Base-by-base conservation (phyloP, 2,797 vertebrate species). In the Emydoidea blandingii region DNA sequence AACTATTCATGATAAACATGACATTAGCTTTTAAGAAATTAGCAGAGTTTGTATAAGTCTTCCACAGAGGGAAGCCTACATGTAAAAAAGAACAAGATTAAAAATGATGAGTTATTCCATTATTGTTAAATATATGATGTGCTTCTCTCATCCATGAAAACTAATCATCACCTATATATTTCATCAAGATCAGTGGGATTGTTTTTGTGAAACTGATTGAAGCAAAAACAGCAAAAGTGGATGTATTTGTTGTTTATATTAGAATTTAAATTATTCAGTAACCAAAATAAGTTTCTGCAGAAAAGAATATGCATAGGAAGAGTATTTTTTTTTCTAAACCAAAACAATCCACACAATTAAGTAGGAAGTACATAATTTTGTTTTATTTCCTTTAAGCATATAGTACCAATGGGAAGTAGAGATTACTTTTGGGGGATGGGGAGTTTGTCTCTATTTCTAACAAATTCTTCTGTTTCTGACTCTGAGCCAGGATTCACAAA, bases 251-350 rank as follows among this genome's bases (percentile, higher is more conserved):
- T 49, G 29, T 74, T 72, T 76, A 18, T 37, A 74, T 57, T 23
- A 31, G 88, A 81, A 88, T 81, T 18, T 79, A 68, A 90, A 68
- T 91, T 83, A 92, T 54, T 74, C 52, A 68, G 21, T 78, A 83
- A 87, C 3, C 54, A 85, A 84, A 88, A 50, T 29, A 68, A 29
- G 19, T 56, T 80, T 19, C 79, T 74, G 3, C 15, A 82, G 49
- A 92, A 91, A 49, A 50, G 29, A 87, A 94, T 89, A 90, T 79
- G 1, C 1, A 81, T 5, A n/a, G 49, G 5, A 85, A 8, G 81
- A 11, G 11, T 1, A 76, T 56, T 89, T 72, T 49, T 68, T 49
- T 62, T 82, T 80, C 12, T 62, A 81, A 91, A 88, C 3, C 5
- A 68, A 65, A 41, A 5, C 31, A 54, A 7, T 1, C 2, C n/a